Percentiles rank a stretch among this genome's conserved stretches.
phyloP scores from a whole-genome alignment of 2,113 vertebrate species.

The Casuarius casuarius region DNA sequence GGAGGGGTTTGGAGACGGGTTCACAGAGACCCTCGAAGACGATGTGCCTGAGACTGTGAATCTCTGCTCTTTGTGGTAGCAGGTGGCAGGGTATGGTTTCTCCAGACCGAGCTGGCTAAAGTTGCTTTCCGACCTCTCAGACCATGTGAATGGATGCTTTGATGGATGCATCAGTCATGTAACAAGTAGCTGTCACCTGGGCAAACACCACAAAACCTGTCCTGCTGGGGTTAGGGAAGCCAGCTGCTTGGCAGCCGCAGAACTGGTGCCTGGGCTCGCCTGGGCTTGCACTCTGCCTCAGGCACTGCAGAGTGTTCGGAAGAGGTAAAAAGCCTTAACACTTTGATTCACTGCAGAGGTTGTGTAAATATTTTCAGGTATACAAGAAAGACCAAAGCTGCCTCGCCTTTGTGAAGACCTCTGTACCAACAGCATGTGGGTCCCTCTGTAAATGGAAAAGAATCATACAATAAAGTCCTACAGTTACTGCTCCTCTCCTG shows the following conservation, averaged over 20 bases:
- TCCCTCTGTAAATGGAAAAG: accelerated
- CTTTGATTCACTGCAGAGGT: not conserved
- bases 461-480: not conserved
- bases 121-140: not conserved
- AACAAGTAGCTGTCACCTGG: not conserved
- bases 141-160: accelerated
- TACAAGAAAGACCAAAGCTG: not conserved
- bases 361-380: not conserved
- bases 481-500: not conserved
- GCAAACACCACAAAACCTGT: not conserved
- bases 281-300: accelerated
- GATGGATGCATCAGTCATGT: accelerated
- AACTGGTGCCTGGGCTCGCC: not conserved
- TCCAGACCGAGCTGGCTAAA: not conserved
- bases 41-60: not conserved
- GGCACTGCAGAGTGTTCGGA: not conserved
- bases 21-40: slow-evolving; percentile 69
- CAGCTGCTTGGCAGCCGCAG: not conserved
- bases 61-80: slow-evolving; percentile 68
- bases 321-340: not conserved
- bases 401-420: not conserved
- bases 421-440: not conserved
- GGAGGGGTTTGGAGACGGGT: slow-evolving; percentile 88
- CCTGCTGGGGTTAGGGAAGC: not conserved
- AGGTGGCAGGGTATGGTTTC: accelerated